Evolutionary conservation across 2,888 invertebrate species (phyloP), one percentile per base, ranked within the genome.

Genomic region (Microplitis deprimator): DNA sequence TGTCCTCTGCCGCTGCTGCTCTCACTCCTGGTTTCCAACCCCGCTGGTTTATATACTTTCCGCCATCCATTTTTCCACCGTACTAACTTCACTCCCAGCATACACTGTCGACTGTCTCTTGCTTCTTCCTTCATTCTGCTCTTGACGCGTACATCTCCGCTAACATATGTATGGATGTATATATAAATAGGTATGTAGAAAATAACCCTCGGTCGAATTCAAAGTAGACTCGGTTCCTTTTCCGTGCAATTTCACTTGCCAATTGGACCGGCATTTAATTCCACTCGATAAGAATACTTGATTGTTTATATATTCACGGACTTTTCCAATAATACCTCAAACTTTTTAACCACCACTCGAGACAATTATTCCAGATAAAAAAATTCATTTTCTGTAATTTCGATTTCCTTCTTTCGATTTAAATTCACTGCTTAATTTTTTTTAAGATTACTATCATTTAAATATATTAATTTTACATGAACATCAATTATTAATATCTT

Each of bases 211-310:
- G 62, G 17, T 8, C 67, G 13, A 20, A 29, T 20, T 38, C 50
- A 13, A 29, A 7, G 20, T 16, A 17, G 29, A 64, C 17, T 67
- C 10, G 29, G 20, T n/a, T 67, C 39, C 67, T 20, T 67, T 62
- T 67, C 67, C 67, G 67, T 10, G 38, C 67, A 67, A 67, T 67
- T 67, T 67, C 67, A 39, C 67, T 39, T 20, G 38, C n/a, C 67
- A 67, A 67, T 20, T 67, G 67, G n/a, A n/a, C 38, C 67, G 29
- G 13, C 67, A 29, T 67, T 67, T 38, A 67, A 20, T 20, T 67
- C 67, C 67, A 67, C 38, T 50, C 50, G 39, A 38, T 39, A 67
- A 67, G 17, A 62, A 62, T 62, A 17, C 62, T 29, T 29, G 20
- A 64, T 29, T 64, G 64, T 17, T 29, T 64, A 29, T 29, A 29